These are phyloP conservation scores for Dryocosmus kuriphilus DNA, from an alignment of 2,888 invertebrate species.

Conservation along the genomic window DNA sequence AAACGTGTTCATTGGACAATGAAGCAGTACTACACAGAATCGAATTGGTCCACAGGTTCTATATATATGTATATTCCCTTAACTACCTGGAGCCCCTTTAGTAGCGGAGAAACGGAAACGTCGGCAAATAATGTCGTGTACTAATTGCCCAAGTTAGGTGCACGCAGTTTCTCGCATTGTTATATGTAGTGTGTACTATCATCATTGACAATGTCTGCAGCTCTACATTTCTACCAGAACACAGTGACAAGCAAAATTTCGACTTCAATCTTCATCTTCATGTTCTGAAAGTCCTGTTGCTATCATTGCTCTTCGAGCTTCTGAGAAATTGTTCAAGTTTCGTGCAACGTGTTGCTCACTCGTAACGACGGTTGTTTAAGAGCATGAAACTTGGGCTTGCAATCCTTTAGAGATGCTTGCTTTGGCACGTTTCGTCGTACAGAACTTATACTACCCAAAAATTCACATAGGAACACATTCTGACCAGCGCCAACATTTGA, in stretches of 20 bases:
- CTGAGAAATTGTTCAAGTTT: constrained; percentile 70
- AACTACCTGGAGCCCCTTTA: constrained; percentile 14
- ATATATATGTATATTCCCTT: constrained; percentile 1
- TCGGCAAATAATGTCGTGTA: constrained; percentile 49
- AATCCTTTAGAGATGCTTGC: constrained; percentile 27
- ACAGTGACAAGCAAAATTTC: constrained; percentile 35
- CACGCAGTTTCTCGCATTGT: constrained; percentile 29
- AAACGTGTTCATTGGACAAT: constrained; percentile 11
- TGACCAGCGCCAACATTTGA: constrained; percentile 11
- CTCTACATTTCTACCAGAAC: constrained; percentile 44
- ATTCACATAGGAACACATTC: neutral
- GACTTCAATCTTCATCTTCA: constrained; percentile 41
- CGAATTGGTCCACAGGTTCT: constrained; percentile 2
- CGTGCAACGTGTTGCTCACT: constrained; percentile 67
- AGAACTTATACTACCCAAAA: neutral
- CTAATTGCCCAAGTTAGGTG: constrained; percentile 52
- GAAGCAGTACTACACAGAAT: constrained; percentile 1
- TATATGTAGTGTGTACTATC: constrained; percentile 15
- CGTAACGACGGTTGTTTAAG: constrained; percentile 48
- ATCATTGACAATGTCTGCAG: constrained; percentile 38
- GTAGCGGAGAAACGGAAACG: constrained; percentile 46
- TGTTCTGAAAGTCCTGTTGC: constrained; percentile 39
- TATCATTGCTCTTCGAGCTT: constrained; percentile 51
- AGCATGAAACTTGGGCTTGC: constrained; percentile 43
- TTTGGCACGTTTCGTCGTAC: constrained; percentile 17